Evolutionary conservation across 1,140 invertebrate genomes (phyloP).

Genomic region (Zelostemma sp.): DNA sequence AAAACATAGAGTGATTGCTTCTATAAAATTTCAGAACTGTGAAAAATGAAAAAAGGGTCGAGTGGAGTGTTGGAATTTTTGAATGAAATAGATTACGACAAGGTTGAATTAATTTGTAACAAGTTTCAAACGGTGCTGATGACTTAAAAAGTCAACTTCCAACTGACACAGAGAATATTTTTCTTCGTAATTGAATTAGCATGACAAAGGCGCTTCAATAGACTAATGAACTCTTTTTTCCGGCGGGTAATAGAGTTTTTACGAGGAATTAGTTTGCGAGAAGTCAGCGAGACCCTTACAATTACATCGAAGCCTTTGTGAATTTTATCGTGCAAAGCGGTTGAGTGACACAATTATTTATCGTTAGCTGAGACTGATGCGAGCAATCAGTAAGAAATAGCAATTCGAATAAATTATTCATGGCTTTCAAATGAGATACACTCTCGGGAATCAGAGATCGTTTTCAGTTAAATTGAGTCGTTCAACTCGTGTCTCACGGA

Average conservation of each 20-base stretch:
- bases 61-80: no score
- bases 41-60: no score
- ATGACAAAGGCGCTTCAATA: no score
- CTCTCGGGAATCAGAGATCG: slow-evolving; percentile 45
- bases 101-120: no score
- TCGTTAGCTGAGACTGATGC: slow-evolving; percentile 47
- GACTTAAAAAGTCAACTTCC: no score
- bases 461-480: slow-evolving; percentile 47
- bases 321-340: slow-evolving; percentile 18
- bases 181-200: no score
- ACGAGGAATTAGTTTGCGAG: no score
- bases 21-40: background rate
- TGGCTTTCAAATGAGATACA: slow-evolving; percentile 48
- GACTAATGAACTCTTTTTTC: no score
- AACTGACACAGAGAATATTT: no score
- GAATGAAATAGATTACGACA: no score
- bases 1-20: slow-evolving; percentile 9
- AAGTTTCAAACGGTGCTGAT: no score
- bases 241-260: no score
- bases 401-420: slow-evolving; percentile 51
- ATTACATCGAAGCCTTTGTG: slow-evolving; percentile 15
- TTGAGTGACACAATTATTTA: slow-evolving; percentile 43
- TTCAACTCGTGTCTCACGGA: slow-evolving; percentile 39
- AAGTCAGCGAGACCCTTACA: background rate
- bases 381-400: slow-evolving; percentile 50